Evolutionary conservation across 2,113 vertebrate species (phyloP).

Genomic region (Columbina picui): DNA sequence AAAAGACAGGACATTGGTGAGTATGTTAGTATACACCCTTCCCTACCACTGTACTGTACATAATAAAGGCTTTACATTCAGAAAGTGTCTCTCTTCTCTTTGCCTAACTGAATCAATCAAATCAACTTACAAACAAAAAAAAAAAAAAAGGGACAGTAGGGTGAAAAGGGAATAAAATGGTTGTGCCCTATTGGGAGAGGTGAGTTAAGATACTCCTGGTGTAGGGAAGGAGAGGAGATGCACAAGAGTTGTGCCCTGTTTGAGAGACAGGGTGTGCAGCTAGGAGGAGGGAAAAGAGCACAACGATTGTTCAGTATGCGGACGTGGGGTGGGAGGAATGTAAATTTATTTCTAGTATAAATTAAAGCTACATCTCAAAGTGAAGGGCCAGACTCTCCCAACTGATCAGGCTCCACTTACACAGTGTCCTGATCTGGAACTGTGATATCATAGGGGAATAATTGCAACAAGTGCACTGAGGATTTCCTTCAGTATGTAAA

Average conservation of each 20-base stretch:
- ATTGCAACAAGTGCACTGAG: neutral
- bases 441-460: neutral
- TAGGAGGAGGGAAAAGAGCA: neutral
- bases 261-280: neutral
- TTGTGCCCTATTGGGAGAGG: neutral
- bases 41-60: neutral
- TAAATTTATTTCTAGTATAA: neutral
- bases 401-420: neutral
- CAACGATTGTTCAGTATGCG: fast-evolving
- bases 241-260: neutral
- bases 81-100: neutral
- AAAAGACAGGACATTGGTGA: neutral
- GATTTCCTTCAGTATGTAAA: neutral
- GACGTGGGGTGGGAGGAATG: neutral
- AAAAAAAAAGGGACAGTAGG: neutral
- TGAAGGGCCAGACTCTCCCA: neutral
- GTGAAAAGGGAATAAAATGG: neutral
- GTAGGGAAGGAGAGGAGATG: neutral
- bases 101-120: neutral
- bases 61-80: neutral
- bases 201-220: neutral
- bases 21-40: neutral
- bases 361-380: neutral
- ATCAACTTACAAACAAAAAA: neutral
- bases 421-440: neutral